Base-by-base conservation (phyloP, 1,140 invertebrate genomes). In the Vollenhovia emeryi region DNA sequence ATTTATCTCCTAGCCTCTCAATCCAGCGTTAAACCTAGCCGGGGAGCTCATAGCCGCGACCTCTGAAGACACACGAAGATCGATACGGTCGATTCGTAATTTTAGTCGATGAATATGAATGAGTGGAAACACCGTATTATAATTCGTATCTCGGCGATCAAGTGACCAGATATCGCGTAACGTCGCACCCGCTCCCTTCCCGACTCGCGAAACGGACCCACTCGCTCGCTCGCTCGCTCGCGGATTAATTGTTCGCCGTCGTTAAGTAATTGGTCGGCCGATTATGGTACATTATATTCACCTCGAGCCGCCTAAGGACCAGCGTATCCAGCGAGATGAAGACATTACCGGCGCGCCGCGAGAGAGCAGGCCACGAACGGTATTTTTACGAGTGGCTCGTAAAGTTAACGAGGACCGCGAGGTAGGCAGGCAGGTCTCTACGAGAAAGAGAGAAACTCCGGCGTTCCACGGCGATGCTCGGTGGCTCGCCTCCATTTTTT, bases 311-410 rank as follows among this genome's bases (percentile, higher is more conserved):
- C 88, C 89, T 90, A 91, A 92, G 90, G 86, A 92, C 89, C 90
- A n/a, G 87, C 84, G 92, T 91, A 91, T 92, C 90, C 87, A 84
- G 50, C 84, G 86, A 89, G 94, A 95, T 95, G 93, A 94, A 95
- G 94, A 95, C 94, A 94, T 95, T 95, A 95, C 90, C 88, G 90
- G 87, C 87, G 84, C 59, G 88, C 57, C 60, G 91, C 91, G 91
- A 91, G 90, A 91, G 91, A 91, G 88, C 91, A 85, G 91, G 80
- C 90, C 36, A 68, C 83, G 92, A 94, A 94, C 94, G 94, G 94
- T 94, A 95, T 94, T 95, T 95, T 95, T 95, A 95, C 94, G 94
- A 94, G 94, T 91, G 33, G 90, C 93, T 95, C 94, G 94, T 94
- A 95, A 95, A 95, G 89, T 95, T 95, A 95, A 95, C 94, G 94